Base-by-base conservation (phyloP, 92 coral and sea anemone species). In the Phenganax stokvisi region DNA sequence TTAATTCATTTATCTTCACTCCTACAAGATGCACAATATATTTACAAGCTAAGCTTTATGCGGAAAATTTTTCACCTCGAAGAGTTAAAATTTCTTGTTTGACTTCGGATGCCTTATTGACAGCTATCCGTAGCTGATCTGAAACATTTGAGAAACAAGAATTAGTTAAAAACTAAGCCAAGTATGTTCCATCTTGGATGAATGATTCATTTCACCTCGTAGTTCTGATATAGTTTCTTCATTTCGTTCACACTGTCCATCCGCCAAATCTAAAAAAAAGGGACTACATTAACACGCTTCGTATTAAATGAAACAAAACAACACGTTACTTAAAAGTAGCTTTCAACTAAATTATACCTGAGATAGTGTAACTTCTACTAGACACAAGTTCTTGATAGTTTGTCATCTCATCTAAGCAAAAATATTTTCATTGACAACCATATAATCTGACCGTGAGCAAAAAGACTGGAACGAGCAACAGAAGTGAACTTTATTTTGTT, bases 61-160 rank as follows among this genome's bases (percentile, higher is more conserved):
- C 47, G 5, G 47, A 37, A 37, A 0, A 2, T n/a, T 4, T 72
- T 4, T 72, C 89, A 94, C 98, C 98, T 92, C 97, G 90, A 74
- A 94, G 89, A 55, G 90, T 93, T 87, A 94, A 86, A 84, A 94
- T 92, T 87, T 94, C 96, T 75, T 89, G 97, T 87, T 90, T 92
- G 89, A 94, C 92, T 82, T 94, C 98, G 81, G 92, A 88, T 12
- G 98, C 89, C 63, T 90, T 92, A 71, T 86, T 80, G 84, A 92
- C 97, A 47, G 96, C 96, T 82, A 81, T 92, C 16, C 90, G 90
- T 30, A 72, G 55, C 80, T 80, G 87, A 47, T 83, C 90, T 87
- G 51, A 12, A 61, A 73, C 37, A 75, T 60, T 58, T 27, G 28
- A 20, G 55, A 15, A 47, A 13, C 55, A 31, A 27, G 37, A 44